These are phyloP conservation scores for Capreolus pygargus DNA, from an alignment of 2,113 vertebrate genomes.

Conservation along the genomic window DNA sequence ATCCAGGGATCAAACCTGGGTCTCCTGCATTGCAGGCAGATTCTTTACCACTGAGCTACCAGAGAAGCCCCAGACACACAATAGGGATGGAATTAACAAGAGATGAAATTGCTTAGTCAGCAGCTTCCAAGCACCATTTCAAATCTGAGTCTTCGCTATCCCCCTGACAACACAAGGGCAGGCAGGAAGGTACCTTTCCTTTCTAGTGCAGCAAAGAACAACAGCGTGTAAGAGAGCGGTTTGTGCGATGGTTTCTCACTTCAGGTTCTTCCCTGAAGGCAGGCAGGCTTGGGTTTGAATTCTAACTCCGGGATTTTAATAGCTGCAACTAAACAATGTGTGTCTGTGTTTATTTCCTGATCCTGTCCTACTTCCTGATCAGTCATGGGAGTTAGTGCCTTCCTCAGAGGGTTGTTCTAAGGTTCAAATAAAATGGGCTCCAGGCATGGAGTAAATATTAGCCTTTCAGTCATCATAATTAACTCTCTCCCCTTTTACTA, in stretches of 20 bases:
- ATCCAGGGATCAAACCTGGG: neutral
- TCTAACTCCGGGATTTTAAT: neutral
- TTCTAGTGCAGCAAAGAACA: neutral
- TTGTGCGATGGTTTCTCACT: neutral
- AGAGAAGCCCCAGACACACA: neutral
- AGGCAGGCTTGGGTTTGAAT: neutral
- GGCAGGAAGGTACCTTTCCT: neutral
- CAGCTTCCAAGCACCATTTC: neutral
- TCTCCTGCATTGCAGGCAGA: neutral
- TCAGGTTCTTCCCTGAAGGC: neutral
- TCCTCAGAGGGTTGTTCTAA: neutral
- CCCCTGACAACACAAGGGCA: neutral
- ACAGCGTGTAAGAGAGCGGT: neutral
- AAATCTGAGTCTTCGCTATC: neutral
- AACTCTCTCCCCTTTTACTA: neutral
- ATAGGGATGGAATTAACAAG: neutral
- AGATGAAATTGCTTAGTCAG: neutral
- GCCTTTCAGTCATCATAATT: neutral
- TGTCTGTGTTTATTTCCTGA: neutral
- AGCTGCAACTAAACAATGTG: neutral
- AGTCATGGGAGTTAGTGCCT: neutral
- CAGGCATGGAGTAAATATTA: neutral
- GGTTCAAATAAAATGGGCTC: neutral
- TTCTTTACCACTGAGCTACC: neutral
- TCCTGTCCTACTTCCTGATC: slow-evolving; percentile 6